A percentile compares a stretch with the other conserved stretches of the same genome.
Conservation (phyloP, 1,140 invertebrate genomes). For the Adoxophyes honmai region DNA sequence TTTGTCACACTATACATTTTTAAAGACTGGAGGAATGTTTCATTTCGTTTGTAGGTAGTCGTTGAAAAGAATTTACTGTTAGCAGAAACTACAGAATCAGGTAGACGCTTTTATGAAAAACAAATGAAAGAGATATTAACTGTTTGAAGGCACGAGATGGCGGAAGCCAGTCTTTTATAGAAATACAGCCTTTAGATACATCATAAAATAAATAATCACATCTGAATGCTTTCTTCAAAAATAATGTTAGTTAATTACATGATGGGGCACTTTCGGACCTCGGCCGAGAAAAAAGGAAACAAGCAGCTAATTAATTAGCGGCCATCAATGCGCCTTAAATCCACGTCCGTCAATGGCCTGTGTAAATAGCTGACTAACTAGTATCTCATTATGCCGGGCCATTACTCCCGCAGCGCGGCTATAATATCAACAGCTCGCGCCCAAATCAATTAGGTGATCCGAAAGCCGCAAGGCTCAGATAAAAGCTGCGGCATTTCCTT, state of each 20-base stretch:
- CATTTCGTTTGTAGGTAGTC: too few relatives aligned
- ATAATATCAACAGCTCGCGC: conserved; percentile 30
- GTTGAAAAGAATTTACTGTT: too few relatives aligned
- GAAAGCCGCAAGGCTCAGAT: conserved; percentile 42
- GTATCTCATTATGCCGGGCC: conserved; percentile 4
- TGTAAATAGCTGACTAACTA: conserved; percentile 12
- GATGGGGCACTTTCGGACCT: background rate
- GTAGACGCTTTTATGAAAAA: too few relatives aligned
- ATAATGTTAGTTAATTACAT: conserved; percentile 2
- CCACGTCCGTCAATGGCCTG: background rate
- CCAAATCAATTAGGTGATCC: conserved; percentile 50
- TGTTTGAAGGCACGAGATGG: too few relatives aligned
- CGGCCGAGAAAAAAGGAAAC: background rate
- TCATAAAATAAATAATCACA: too few relatives aligned
- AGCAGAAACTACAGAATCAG: too few relatives aligned
- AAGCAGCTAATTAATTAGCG: background rate
- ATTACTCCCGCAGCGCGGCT: background rate
- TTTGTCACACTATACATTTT: too few relatives aligned
- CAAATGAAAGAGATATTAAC: too few relatives aligned
- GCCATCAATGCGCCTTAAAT: conserved; percentile 1
- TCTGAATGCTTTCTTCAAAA: too few relatives aligned
- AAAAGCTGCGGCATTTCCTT: conserved; percentile 52
- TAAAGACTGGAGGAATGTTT: too few relatives aligned
- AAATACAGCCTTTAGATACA: too few relatives aligned
- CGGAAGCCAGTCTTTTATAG: too few relatives aligned